Evolutionary conservation across 1,140 invertebrate genomes (phyloP), one percentile per base, ranked within the genome.

Genomic region (Pseudomyrmex flavicornis): DNA sequence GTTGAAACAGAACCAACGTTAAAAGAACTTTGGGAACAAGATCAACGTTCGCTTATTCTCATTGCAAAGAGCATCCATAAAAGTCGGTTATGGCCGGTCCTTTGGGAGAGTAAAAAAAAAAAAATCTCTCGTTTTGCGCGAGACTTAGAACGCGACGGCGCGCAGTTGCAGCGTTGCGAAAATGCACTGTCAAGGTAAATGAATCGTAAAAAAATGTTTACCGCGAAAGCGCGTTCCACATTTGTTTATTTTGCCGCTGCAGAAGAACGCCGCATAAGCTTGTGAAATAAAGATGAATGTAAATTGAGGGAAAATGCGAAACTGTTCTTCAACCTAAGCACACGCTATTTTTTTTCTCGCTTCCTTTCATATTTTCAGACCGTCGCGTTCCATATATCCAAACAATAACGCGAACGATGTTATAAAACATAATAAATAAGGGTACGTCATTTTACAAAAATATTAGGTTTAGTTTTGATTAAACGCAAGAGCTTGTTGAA

Each of bases 201-300:
- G 54, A 80, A 50, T 59, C 66, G 66, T 72, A 72, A 80, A 70
- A 79, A 70, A 46, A 80, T 59, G 66, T 72, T 80, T 59, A 61
- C 20, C 66, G 46, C 54, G 20, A 7, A n/a, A 35, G 44, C 52
- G 75, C 50, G 35, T 79, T 22, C 13, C 63, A 52, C 35, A 22
- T 80, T 70, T 54, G 76, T 80, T 80, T 50, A 80, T 80, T 80
- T 80, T 56, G 54, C 59, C 54, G 52, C 20, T n/a, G 52, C 76
- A 35, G 66, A 72, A 72, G 54, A 48, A 13, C 44, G 9, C 26
- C 72, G 59, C 52, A 62, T 58, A 65, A 83, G 73, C 61, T 66
- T n/a, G 22, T 54, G 56, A 80, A 59, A 80, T 72, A 80, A 72
- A 80, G 76, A 80, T 80, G 66, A 83, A 83, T 83, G 82, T 65